phyloP scores from a whole-genome alignment of 1,140 invertebrate genomes.

The Drosophila sp. region DNA sequence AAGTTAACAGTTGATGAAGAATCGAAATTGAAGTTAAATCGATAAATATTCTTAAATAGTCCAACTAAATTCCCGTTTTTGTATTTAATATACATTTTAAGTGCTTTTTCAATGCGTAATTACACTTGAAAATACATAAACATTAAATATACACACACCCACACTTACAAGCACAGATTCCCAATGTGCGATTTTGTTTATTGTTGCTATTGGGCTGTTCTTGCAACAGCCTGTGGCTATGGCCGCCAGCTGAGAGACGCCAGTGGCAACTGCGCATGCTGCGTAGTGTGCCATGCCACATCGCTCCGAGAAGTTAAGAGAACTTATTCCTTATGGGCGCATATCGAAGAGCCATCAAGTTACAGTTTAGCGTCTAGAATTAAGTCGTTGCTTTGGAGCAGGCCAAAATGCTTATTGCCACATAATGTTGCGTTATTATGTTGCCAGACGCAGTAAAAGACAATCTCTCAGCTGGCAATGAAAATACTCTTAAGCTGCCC shows the following conservation, averaged over 20 bases:
- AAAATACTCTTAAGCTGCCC: slow-evolving; percentile 35
- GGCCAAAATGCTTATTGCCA: slow-evolving; percentile 26
- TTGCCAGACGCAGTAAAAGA: slow-evolving; percentile 14
- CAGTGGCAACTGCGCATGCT: slow-evolving; percentile 55
- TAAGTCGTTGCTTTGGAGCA: slow-evolving; percentile 27
- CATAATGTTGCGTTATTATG: slow-evolving; percentile 50
- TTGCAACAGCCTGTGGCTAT: slow-evolving; percentile 45
- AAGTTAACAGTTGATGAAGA: too few relatives aligned
- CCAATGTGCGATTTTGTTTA: slow-evolving; percentile 35
- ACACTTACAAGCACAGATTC: background rate
- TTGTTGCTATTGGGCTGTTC: slow-evolving; percentile 23
- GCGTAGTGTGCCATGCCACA: slow-evolving; percentile 3
- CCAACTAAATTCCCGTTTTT: too few relatives aligned
- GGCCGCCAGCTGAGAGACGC: slow-evolving; percentile 47
- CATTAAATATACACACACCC: background rate
- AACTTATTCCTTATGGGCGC: slow-evolving; percentile 37
- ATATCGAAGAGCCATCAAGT: slow-evolving; percentile 43
- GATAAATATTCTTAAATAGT: too few relatives aligned
- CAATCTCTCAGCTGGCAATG: slow-evolving; percentile 19
- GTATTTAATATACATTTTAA: too few relatives aligned
- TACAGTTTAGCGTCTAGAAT: slow-evolving; percentile 45
- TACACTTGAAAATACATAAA: background rate
- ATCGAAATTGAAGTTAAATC: too few relatives aligned
- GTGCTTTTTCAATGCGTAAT: too few relatives aligned
- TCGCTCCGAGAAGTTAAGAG: slow-evolving; percentile 34